Evolutionary conservation across 1,140 invertebrate species (phyloP).

Genomic region (Bombyx mandarina): DNA sequence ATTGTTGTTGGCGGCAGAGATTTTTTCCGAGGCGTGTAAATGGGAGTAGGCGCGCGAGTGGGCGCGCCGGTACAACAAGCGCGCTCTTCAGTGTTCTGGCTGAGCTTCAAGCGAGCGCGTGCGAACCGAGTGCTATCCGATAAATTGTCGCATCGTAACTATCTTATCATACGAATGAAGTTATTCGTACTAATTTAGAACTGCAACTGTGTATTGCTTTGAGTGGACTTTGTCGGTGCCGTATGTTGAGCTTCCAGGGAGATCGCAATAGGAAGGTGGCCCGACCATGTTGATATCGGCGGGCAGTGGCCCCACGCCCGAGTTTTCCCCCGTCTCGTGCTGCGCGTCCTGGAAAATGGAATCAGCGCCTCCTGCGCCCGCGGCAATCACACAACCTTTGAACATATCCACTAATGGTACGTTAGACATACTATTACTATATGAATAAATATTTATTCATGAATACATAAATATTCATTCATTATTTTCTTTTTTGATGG

Average conservation of each 20-base stretch:
- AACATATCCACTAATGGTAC: constrained; percentile 66
- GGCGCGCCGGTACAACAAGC: constrained; percentile 62
- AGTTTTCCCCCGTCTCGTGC: constrained; percentile 69
- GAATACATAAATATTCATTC: no score
- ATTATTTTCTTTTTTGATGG: no score
- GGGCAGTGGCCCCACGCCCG: constrained; percentile 66
- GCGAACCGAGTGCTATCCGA: constrained; percentile 38
- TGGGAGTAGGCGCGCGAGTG: constrained; percentile 66
- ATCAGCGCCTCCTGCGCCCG: constrained; percentile 52
- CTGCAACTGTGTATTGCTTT: constrained; percentile 28
- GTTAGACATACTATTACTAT: constrained; percentile 8
- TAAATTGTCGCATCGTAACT: constrained; percentile 12
- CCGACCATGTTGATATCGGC: constrained; percentile 69
- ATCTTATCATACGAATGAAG: constrained; percentile 4
- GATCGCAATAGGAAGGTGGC: constrained; percentile 32
- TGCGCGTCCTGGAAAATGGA: constrained; percentile 71
- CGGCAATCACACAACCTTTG: constrained; percentile 52
- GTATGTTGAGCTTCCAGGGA: constrained; percentile 32
- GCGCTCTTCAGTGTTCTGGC: constrained; percentile 68
- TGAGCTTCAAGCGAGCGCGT: constrained; percentile 67
- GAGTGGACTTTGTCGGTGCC: constrained; percentile 46
- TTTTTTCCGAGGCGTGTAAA: constrained; percentile 68
- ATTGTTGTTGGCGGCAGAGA: constrained; percentile 61
- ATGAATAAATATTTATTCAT: no score
- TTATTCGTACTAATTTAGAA: constrained; percentile 9